Evolutionary conservation across 2,888 invertebrate species (phyloP), one percentile per base, ranked within the genome.

Genomic region (Pseudeuparius sepicola): DNA sequence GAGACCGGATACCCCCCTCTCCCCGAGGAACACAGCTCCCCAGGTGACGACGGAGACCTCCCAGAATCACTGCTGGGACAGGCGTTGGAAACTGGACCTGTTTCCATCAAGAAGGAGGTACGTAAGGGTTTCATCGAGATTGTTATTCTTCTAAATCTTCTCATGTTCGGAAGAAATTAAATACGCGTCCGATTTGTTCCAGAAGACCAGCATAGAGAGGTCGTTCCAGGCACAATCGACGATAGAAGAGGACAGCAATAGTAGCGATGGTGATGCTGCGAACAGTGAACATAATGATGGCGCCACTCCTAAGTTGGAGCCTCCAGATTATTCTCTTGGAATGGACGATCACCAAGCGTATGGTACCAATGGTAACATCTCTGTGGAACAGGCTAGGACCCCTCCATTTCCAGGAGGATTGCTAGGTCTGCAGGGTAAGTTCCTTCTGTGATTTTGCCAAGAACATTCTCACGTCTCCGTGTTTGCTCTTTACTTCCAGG

Each of bases 201-300:
- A 36, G 39, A 39, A 39, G 36, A 27, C 31, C 47, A 69, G 71
- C 55, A 68, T 70, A 36, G 74, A 74, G 48, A 68, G 68, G 40
- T 71, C 72, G 27, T 54, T 68, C 40, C 68, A 74, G 60, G 73
- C 75, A 33, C 78, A 78, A 58, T 78, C 78, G 44, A 75, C 82
- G 24, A 84, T 85, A 28, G 87, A 87, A 56, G 86, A 87, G 51
- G n/a, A n/a, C n/a, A 86, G 85, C 44, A 78, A 77, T 55, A 85
- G 85, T 42, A 84, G 84, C 56, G 85, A 86, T 42, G 84, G 85
- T 51, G 87, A 86, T 54, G 83, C 82, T 35, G 84, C 81, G 44
- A 72, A 81, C 42, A 84, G 84, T 52, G 73, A 73, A 51, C 67
- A 71, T 43, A 78, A 75, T 60, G 68, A 68, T 15, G 69, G 68